These are phyloP conservation scores for Rostratula benghalensis DNA, from an alignment of 2,113 vertebrate species.

Conservation along the genomic window DNA sequence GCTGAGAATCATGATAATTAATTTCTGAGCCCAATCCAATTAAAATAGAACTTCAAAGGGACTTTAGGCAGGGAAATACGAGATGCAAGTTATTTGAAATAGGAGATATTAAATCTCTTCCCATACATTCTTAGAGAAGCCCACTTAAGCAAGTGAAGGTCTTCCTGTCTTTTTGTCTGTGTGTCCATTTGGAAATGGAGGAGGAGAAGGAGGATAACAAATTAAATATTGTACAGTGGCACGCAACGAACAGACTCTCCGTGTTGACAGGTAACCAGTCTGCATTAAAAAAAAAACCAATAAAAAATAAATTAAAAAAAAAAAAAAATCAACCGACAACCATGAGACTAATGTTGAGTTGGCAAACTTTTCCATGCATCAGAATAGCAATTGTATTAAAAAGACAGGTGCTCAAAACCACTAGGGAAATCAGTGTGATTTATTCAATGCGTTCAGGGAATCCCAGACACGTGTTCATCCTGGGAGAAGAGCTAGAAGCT, in stretches of 20 bases:
- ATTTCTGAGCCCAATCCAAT: conserved; percentile 42
- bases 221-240: neutral
- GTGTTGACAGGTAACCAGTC: neutral
- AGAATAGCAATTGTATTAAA: neutral
- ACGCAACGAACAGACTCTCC: neutral
- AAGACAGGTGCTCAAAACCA: conserved; percentile 19
- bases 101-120: neutral
- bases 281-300: neutral
- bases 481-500: neutral
- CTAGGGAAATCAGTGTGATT: conserved; percentile 44
- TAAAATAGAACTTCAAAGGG: conserved; percentile 44
- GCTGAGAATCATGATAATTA: conserved; percentile 35
- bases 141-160: neutral
- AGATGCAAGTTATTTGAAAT: neutral
- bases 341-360: neutral
- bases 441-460: neutral
- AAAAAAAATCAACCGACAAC: neutral
- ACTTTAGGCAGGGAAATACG: neutral
- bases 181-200: neutral
- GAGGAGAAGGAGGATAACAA: neutral
- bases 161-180: neutral
- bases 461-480: conserved; percentile 1
- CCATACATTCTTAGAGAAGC: neutral
- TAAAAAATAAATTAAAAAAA: neutral
- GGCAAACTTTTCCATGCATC: neutral